Evolutionary conservation across 2,113 vertebrate genomes (phyloP).

Genomic region (Esox niger): DNA sequence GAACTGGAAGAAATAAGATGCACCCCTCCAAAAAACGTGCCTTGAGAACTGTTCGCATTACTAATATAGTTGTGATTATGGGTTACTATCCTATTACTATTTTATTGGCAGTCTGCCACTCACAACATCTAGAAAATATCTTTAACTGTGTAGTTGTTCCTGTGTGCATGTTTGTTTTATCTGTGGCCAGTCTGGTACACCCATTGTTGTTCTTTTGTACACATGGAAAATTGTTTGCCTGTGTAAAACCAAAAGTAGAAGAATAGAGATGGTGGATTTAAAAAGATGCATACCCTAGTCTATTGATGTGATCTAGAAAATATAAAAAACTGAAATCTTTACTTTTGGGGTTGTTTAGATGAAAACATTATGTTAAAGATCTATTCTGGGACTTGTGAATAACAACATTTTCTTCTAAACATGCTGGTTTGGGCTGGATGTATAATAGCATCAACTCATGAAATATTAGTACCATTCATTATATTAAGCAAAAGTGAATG

Average conservation of each 20-base stretch:
- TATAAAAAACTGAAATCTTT: too few relatives aligned
- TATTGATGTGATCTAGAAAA: too few relatives aligned
- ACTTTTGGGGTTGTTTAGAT: too few relatives aligned
- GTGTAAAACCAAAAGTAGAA: background rate
- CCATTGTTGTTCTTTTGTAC: slow-evolving; percentile 37
- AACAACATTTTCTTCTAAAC: too few relatives aligned
- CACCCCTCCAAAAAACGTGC: slow-evolving; percentile 45
- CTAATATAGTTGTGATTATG: fast-evolving
- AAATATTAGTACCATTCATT: too few relatives aligned
- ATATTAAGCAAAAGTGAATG: too few relatives aligned
- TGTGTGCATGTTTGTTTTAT: background rate
- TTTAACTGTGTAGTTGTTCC: background rate
- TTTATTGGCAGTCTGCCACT: background rate
- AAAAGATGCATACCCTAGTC: too few relatives aligned
- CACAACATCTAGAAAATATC: fast-evolving
- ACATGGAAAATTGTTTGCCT: slow-evolving; percentile 4
- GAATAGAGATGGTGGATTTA: background rate
- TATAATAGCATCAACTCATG: too few relatives aligned
- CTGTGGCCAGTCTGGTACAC: slow-evolving; percentile 32
- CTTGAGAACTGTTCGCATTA: slow-evolving; percentile 15
- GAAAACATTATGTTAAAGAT: too few relatives aligned
- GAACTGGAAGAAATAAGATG: slow-evolving; percentile 7
- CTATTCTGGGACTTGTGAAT: too few relatives aligned
- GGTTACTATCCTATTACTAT: slow-evolving; percentile 24
- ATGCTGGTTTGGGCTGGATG: too few relatives aligned